These are phyloP conservation scores for Lateolabrax maculatus DNA, from an alignment of 2,797 vertebrate genomes.

Conservation along the genomic window DNA sequence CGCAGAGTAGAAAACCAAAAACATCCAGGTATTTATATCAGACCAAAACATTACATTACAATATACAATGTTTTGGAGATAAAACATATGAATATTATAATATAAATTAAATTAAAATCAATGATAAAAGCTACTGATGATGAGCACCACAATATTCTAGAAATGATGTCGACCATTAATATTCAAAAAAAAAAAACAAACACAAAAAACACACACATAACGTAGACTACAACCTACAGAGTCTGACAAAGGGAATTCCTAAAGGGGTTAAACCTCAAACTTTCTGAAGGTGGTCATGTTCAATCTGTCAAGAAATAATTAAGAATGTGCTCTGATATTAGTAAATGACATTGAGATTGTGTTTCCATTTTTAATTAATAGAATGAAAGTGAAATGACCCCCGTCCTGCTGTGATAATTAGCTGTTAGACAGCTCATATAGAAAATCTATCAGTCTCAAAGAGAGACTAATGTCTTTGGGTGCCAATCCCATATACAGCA, in stretches of 20 bases:
- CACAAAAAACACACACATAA: neutral
- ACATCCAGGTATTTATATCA: neutral
- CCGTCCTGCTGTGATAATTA: constrained; percentile 57
- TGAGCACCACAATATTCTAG: neutral
- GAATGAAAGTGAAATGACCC: constrained; percentile 57
- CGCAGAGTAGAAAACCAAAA: neutral
- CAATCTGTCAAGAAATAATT: constrained; percentile 49
- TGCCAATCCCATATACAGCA: constrained; percentile 35
- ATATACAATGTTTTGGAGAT: too few relatives aligned
- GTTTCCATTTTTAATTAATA: constrained; percentile 61
- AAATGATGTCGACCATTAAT: too few relatives aligned
- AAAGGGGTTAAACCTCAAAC: constrained; percentile 11
- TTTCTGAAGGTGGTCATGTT: constrained; percentile 17
- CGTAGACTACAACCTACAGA: neutral
- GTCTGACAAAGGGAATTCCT: constrained; percentile 12
- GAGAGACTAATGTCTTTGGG: constrained; percentile 36
- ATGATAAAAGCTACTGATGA: neutral
- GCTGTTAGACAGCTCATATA: constrained; percentile 44
- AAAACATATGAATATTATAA: neutral
- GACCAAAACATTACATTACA: neutral
- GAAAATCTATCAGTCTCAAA: constrained; percentile 57
- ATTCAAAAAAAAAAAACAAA: too few relatives aligned
- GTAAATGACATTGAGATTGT: constrained; percentile 52
- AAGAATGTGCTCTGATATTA: constrained; percentile 44
- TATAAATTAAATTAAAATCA: neutral